Percentiles rank a stretch among this genome's conserved stretches.
Conservation (phyloP, 2,797 vertebrate species). For the Borostomias antarcticus region DNA sequence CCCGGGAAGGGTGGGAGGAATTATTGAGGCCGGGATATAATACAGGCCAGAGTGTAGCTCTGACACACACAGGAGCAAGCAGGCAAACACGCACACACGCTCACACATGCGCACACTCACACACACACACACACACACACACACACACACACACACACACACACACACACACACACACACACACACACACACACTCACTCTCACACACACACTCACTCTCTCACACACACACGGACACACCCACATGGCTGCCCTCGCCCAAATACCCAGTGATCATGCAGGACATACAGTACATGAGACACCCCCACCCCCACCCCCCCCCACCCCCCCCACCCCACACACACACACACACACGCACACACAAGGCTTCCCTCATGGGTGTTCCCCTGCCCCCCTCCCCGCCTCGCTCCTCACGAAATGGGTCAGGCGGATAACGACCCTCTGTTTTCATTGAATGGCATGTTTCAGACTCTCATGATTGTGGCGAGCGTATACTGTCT, state of each 20-base stretch:
- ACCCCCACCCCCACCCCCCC: too few relatives aligned
- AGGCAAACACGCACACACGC: neutral
- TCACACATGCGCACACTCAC: neutral
- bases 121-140: neutral
- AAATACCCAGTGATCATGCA: too few relatives aligned
- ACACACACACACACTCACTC: too few relatives aligned
- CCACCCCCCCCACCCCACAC: too few relatives aligned
- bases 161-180: slow-evolving; percentile 2
- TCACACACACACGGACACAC: too few relatives aligned
- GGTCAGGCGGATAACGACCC: neutral
- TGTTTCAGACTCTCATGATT: neutral
- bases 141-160: slow-evolving; percentile 20
- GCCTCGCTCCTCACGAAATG: neutral
- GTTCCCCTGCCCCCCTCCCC: neutral
- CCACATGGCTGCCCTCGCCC: neutral
- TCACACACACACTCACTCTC: neutral
- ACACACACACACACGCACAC: too few relatives aligned
- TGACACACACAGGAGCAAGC: slow-evolving; percentile 42
- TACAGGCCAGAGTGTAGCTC: slow-evolving; percentile 24
- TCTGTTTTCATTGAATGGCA: neutral
- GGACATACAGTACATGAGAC: too few relatives aligned
- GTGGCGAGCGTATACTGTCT: neutral
- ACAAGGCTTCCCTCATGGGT: too few relatives aligned
- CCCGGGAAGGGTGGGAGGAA: slow-evolving; percentile 62
- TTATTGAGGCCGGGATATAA: slow-evolving; percentile 70